Evolutionary conservation across 2,113 vertebrate genomes (phyloP).

Genomic region (Seriola dumerili): DNA sequence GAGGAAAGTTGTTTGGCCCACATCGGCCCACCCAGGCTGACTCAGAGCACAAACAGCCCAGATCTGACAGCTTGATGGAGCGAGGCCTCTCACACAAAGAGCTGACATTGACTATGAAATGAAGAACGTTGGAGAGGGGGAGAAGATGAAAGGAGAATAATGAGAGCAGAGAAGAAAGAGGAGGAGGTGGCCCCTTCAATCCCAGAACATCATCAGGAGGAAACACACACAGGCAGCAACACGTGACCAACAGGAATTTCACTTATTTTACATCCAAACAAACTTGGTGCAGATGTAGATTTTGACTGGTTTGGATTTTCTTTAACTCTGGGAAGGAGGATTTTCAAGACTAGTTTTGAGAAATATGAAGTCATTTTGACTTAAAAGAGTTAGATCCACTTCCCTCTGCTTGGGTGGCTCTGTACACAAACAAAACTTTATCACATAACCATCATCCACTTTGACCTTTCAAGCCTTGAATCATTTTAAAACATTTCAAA

Average conservation of each 20-base stretch:
- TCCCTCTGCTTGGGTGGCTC: too few species aligned
- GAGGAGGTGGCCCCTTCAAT: conserved; percentile 9
- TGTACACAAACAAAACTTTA: too few species aligned
- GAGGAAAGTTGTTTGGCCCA: conserved; percentile 1
- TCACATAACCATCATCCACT: too few species aligned
- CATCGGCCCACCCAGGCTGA: conserved; percentile 1
- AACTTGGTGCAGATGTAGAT: neutral
- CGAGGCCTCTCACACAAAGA: conserved; percentile 52
- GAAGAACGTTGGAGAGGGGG: conserved; percentile 33
- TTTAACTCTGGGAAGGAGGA: too few species aligned
- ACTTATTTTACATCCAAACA: neutral
- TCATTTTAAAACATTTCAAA: too few species aligned
- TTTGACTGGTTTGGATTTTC: neutral
- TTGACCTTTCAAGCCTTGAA: too few species aligned
- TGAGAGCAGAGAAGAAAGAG: neutral
- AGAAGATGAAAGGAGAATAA: conserved; percentile 26
- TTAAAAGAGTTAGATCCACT: too few species aligned
- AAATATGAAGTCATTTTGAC: too few species aligned
- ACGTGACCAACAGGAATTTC: conserved; percentile 1
- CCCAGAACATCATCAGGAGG: neutral
- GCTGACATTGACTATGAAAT: conserved; percentile 43
- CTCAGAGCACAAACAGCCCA: neutral
- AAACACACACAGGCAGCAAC: neutral
- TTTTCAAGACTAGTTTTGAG: too few species aligned
- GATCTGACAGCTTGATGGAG: conserved; percentile 6